Percentiles rank a stretch among this genome's conserved stretches.
Conservation (phyloP, 2,888 invertebrate genomes). For the Acronicta alni region DNA sequence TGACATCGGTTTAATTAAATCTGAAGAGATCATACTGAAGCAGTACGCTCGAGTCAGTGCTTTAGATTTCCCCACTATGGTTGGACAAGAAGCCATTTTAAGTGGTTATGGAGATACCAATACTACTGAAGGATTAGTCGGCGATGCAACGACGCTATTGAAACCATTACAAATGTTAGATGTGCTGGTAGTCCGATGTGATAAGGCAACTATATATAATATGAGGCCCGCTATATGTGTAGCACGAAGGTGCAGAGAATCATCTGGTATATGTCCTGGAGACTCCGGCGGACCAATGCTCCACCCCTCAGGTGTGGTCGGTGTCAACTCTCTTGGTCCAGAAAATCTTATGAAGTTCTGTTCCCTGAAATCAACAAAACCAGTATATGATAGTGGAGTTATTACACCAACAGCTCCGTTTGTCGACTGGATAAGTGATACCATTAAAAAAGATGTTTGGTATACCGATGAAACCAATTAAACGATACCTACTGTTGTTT, state of each 20-base stretch:
- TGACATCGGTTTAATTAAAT: conserved; percentile 27
- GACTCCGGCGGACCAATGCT: conserved; percentile 37
- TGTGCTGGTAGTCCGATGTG: conserved; percentile 7
- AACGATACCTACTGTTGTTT: too few species aligned
- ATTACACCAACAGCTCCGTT: conserved; percentile 7
- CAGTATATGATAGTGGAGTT: conserved; percentile 4
- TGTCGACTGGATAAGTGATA: conserved; percentile 8
- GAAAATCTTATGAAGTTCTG: accelerated
- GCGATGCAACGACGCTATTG: background rate
- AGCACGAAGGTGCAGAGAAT: conserved; percentile 16
- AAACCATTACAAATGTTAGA: conserved; percentile 31
- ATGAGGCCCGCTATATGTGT: conserved; percentile 17
- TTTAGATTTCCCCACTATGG: conserved; percentile 15
- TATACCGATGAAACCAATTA: background rate
- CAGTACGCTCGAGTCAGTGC: conserved; percentile 28
- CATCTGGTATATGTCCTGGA: conserved; percentile 12
- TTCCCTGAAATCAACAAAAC: background rate
- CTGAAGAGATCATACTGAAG: conserved; percentile 14
- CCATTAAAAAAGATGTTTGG: background rate
- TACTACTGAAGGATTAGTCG: background rate
- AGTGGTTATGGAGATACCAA: conserved; percentile 26
- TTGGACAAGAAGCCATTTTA: conserved; percentile 23
- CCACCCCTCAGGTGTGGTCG: conserved; percentile 31
- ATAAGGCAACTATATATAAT: background rate
- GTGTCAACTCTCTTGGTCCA: conserved; percentile 11